Evolutionary conservation across 1,140 invertebrate species (phyloP).

Genomic region (Epicauta chinensis): DNA sequence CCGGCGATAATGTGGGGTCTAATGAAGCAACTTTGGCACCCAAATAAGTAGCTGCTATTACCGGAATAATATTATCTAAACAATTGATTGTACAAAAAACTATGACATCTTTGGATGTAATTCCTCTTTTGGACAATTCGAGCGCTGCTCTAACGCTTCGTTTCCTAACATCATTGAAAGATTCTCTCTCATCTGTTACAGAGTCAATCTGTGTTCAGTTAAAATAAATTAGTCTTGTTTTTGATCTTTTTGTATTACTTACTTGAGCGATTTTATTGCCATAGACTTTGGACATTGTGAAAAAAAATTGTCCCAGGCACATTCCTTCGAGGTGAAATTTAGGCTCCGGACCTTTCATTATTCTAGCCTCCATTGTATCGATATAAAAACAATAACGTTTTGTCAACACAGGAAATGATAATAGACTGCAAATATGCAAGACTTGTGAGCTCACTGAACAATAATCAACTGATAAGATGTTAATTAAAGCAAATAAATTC

Average conservation of each 20-base stretch:
- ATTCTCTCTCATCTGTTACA: conserved; percentile 2
- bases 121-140: conserved; percentile 1
- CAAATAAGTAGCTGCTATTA: conserved; percentile 1
- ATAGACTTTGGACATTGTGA: conserved; percentile 3
- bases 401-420: too few relatives aligned
- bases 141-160: conserved; percentile 9
- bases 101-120: conserved; percentile 11
- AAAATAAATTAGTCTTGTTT: too few relatives aligned
- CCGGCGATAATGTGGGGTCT: conserved; percentile 23
- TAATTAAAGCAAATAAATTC: too few relatives aligned
- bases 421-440: too few relatives aligned
- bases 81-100: conserved; percentile 3
- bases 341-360: neutral
- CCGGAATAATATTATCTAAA: conserved; percentile 10
- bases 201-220: neutral
- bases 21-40: conserved; percentile 13
- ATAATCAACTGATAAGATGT: too few relatives aligned
- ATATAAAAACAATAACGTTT: too few relatives aligned
- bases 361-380: neutral
- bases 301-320: conserved; percentile 6
- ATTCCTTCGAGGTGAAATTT: neutral
- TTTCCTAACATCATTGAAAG: conserved; percentile 1
- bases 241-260: too few relatives aligned
- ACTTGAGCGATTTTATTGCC: conserved; percentile 20
- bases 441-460: too few relatives aligned